Evolutionary conservation across 2,113 vertebrate species (phyloP).

Genomic region (Hemichromis elongatus): DNA sequence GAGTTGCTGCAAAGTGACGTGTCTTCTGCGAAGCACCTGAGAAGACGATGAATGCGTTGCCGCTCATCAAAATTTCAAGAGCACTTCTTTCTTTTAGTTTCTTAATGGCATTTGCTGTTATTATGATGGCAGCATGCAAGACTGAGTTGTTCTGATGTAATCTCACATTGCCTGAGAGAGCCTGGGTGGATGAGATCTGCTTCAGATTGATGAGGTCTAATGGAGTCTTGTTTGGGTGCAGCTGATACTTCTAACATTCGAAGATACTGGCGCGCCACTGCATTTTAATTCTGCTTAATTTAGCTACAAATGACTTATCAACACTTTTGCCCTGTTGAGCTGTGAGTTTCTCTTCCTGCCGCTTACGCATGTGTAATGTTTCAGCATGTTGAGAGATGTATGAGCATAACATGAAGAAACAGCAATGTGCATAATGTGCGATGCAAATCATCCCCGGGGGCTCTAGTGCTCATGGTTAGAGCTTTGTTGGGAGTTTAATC

Average conservation of each 20-base stretch:
- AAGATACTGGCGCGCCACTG: neutral
- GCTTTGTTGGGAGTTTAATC: constrained; percentile 63
- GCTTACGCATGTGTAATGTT: neutral
- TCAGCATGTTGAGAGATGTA: constrained; percentile 2
- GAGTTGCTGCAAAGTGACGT: neutral
- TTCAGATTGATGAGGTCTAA: constrained; percentile 38
- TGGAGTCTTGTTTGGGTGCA: constrained; percentile 29
- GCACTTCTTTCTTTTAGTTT: constrained; percentile 22
- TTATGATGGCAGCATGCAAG: constrained; percentile 26
- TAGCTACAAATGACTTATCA: constrained; percentile 16
- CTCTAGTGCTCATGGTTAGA: constrained; percentile 10
- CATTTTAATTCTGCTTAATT: constrained; percentile 35
- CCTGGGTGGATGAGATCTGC: constrained; percentile 33
- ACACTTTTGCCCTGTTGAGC: constrained; percentile 13
- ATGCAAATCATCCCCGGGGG: constrained; percentile 37
- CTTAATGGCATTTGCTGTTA: constrained; percentile 39
- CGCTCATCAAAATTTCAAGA: constrained; percentile 30
- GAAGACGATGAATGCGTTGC: constrained; percentile 8
- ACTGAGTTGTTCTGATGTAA: constrained; percentile 48
- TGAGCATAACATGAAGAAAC: constrained; percentile 23
- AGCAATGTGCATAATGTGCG: constrained; percentile 5
- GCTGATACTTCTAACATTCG: constrained; percentile 3
- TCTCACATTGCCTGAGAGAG: constrained; percentile 32
- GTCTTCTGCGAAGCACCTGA: constrained; percentile 29
- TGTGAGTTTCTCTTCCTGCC: neutral